Percentiles rank a stretch among this genome's conserved stretches.
Conservation (phyloP, 2,113 vertebrate species). For the Burhinus bistriatus region DNA sequence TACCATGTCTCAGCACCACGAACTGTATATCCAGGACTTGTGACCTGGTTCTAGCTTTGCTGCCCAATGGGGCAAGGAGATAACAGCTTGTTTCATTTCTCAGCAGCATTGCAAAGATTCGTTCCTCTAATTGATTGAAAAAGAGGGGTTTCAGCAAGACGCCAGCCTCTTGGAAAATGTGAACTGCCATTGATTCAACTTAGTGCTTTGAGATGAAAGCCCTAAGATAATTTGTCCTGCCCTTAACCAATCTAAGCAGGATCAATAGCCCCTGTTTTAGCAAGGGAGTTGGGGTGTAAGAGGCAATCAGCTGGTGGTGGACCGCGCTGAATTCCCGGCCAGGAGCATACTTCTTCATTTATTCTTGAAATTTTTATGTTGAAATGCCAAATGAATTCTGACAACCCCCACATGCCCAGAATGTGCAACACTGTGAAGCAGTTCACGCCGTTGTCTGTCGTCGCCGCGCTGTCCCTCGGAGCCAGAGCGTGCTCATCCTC, state of each 20-base stretch:
- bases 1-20: background rate
- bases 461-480: rapidly evolving
- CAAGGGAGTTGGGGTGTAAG: background rate
- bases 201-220: background rate
- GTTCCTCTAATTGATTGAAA: conserved; percentile 26
- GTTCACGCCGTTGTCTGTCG: background rate
- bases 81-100: background rate
- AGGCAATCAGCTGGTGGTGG: background rate
- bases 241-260: background rate
- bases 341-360: background rate
- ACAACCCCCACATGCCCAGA: background rate
- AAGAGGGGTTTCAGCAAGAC: background rate
- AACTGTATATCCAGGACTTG: background rate
- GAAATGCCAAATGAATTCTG: background rate
- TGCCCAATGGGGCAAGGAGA: background rate
- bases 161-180: background rate
- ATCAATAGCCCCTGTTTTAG: background rate
- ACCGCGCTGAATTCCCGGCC: background rate
- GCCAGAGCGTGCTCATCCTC: background rate
- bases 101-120: background rate
- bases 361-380: background rate
- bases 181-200: conserved; percentile 16
- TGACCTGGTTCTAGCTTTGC: background rate
- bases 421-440: background rate
- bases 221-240: background rate